A percentile compares a stretch with the other conserved stretches of the same genome.
These are phyloP conservation scores for Acanthurus leucopareius DNA, from an alignment of 2,797 vertebrate genomes.

Conservation along the genomic window DNA sequence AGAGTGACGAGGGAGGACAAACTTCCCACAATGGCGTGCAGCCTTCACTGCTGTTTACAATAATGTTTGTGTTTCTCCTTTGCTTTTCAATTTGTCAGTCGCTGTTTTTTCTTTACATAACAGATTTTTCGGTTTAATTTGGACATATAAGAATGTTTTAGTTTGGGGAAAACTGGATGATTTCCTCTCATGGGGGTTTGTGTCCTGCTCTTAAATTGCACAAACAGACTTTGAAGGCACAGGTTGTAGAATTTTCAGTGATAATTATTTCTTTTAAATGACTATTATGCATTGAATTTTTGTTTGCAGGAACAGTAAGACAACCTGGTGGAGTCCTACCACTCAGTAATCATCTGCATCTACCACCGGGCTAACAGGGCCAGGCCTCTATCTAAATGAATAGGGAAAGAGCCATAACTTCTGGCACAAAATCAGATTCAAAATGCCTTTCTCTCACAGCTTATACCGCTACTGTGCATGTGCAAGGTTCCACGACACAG, in stretches of 20 bases:
- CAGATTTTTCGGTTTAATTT: neutral
- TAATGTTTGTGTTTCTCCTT: neutral
- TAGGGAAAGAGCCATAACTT: no score
- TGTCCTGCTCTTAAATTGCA: neutral
- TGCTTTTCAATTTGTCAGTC: conserved; percentile 3
- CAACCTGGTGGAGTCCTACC: no score
- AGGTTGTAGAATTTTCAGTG: neutral
- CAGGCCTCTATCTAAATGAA: no score
- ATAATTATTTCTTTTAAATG: no score
- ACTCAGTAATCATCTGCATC: no score
- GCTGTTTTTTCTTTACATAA: neutral
- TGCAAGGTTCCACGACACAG: no score
- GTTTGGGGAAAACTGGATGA: neutral
- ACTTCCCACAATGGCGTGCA: neutral
- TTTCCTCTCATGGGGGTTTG: neutral
- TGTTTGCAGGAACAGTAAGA: no score
- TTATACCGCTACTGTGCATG: no score
- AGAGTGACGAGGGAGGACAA: neutral
- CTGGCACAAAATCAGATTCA: no score
- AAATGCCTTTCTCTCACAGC: no score
- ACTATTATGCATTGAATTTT: no score
- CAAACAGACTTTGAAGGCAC: neutral
- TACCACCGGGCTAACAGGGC: no score
- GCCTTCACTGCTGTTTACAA: conserved; percentile 8
- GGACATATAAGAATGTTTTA: neutral